Evolutionary conservation across 2,888 invertebrate species (phyloP), one percentile per base, ranked within the genome.

Genomic region (Rhodophaea formosa): DNA sequence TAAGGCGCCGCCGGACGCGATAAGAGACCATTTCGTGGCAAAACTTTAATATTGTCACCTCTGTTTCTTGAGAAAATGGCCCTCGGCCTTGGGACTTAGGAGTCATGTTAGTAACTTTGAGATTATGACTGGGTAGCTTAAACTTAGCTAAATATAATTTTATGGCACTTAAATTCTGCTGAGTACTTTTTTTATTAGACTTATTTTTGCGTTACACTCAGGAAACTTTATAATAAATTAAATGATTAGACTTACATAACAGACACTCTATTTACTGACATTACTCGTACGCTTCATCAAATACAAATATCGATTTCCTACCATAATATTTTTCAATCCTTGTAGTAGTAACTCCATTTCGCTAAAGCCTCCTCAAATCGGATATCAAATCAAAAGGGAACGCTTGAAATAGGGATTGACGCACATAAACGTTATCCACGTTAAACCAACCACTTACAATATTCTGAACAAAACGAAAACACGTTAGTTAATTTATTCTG

Each of bases 401-500:
- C n/a, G 6, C 3, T 12, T 17, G 35, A 51, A 15, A 10, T 49
- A 15, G 7, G 12, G 52, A 35, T 52, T 43, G n/a, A 53, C 14
- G 29, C 6, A 3, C 1, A 29, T 32, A 39, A n/a, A 53, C 16
- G 5, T 51, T 32, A 51, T 47, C 30, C 35, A 23, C 3, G 16
- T 30, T 53, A 53, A 44, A 12, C 30, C 10, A 14, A 49, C 47
- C 14, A 46, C 42, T 58, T 46, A 42, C 30, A 42, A 56, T 57
- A 55, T 53, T 29, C 42, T 59, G 57, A 55, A 60, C 54, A 58
- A 75, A 74, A 77, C 73, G 75, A 79, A 78, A 77, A 73, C 77
- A 75, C 75, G 75, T 73, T 70, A 69, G 78, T 84, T 88, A 88
- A 89, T 88, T 87, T 88, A 89, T 89, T 84, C 88, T 70, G 65